Evolutionary conservation across 2,888 invertebrate species (phyloP).

Genomic region (Stictocephala bisonia): DNA sequence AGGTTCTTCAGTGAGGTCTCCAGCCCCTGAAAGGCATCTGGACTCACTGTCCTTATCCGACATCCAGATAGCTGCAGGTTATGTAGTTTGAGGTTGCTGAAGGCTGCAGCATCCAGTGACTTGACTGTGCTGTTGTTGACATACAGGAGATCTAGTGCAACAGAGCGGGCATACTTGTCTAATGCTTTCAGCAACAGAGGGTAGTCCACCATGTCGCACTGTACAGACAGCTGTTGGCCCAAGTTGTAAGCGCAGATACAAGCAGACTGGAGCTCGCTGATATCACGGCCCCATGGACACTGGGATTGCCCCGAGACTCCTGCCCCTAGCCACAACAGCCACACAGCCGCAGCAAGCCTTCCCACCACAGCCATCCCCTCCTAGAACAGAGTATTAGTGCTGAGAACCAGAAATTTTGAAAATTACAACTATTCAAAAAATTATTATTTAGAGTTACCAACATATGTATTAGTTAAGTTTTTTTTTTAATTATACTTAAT

Average conservation of each 20-base stretch:
- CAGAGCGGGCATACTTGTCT: constrained; percentile 75
- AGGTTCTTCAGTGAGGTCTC: constrained; percentile 83
- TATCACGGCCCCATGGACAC: constrained; percentile 87
- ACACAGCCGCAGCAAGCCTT: no score
- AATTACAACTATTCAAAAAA: no score
- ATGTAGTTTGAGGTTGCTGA: constrained; percentile 77
- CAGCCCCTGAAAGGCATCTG: constrained; percentile 84
- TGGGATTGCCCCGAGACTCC: constrained; percentile 67
- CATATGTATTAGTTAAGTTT: no score
- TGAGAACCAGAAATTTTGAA: no score
- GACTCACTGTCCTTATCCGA: constrained; percentile 76
- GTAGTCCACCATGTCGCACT: constrained; percentile 91
- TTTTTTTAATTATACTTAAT: no score
- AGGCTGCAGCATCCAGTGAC: constrained; percentile 74
- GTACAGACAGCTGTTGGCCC: constrained; percentile 86
- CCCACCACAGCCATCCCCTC: constrained; percentile 32
- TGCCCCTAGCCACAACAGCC: background rate
- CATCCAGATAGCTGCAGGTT: constrained; percentile 89
- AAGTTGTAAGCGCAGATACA: constrained; percentile 91
- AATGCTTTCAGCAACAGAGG: constrained; percentile 77
- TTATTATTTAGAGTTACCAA: no score
- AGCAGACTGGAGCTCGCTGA: constrained; percentile 80
- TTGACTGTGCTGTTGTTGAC: constrained; percentile 88
- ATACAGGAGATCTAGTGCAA: constrained; percentile 84
- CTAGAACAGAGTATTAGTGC: no score